Percentiles rank a stretch among this genome's conserved stretches.
These are phyloP conservation scores for Rapana venosa DNA, from an alignment of 2,888 invertebrate genomes.

Conservation along the genomic window DNA sequence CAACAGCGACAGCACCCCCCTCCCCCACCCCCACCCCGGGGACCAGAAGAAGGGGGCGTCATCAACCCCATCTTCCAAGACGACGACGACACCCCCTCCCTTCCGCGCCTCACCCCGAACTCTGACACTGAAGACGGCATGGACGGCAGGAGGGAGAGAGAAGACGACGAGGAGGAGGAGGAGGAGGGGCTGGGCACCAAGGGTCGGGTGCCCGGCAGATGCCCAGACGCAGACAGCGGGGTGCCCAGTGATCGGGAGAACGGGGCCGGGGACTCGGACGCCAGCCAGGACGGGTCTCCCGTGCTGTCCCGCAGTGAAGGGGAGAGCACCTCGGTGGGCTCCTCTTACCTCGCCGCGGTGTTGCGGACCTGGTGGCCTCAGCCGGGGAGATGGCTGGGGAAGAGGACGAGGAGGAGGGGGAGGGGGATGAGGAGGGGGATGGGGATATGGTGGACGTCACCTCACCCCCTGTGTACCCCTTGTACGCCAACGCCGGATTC, in stretches of 20 bases:
- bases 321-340: not conserved
- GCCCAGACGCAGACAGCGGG: slow-evolving; percentile 50
- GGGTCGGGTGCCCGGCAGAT: not conserved
- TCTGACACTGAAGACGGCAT: not conserved
- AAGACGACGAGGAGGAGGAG: not conserved
- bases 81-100: not conserved
- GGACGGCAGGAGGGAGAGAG: not conserved
- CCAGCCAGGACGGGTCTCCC: not conserved
- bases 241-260: slow-evolving; percentile 45
- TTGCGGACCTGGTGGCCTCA: not conserved
- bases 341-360: slow-evolving; percentile 2
- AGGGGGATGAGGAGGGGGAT: not conserved
- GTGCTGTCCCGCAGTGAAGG: not conserved
- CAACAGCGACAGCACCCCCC: not conserved
- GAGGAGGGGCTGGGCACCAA: not conserved
- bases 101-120: not conserved
- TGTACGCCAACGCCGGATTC: not conserved
- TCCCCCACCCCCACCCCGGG: not conserved
- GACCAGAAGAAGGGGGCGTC: not conserved
- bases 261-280: not conserved
- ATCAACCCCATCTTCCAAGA: slow-evolving; percentile 17
- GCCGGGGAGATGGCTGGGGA: not conserved
- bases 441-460: slow-evolving; percentile 1
- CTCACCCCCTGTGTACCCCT: not conserved
- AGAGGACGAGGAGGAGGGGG: not conserved